Base-by-base conservation (phyloP, 1,140 invertebrate species). In the Brachystomella parvula region DNA sequence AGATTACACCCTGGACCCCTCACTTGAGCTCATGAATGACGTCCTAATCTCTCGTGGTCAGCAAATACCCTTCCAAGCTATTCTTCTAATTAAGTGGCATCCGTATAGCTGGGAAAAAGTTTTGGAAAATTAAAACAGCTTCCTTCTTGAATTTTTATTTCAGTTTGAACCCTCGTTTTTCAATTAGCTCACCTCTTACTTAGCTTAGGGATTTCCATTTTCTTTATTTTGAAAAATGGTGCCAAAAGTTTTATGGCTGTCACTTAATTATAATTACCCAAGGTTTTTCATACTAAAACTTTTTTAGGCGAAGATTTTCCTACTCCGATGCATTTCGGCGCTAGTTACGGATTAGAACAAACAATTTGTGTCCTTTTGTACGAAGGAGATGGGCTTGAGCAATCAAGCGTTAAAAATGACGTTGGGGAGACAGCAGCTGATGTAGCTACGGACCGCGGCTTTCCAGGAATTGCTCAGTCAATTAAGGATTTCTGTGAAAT, bases 241-340 rank as follows among this genome's bases (percentile, higher is more conserved):
- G n/a, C n/a, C n/a, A n/a, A n/a, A n/a, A 2, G 44, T 39, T 62
- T 44, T 21, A 62, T 12, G 9, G 19, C n/a, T 44, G 35, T 39
- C 9, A 28, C 6, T 44, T 62, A 62, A 59, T n/a, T 9, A 58
- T 58, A n/a, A n/a, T n/a, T n/a, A n/a, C n/a, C n/a, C n/a, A n/a
- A n/a, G n/a, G n/a, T n/a, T n/a, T 39, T 33, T 66, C 31, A 17
- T 26, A 3, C 15, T 39, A 35, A 49, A 44, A 29, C 24, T 63
- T 58, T 69, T 26, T 62, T 61, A 72, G 70, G 57, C n/a, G 89
- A 91, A 76, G 89, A 92, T 74, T 88, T 89, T 75, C 92, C 92
- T 1, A 94, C 90, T 0, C 76, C 94, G 28, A 79, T 95, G 6
- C 92, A 95, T 75, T 94, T 93, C 77, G 87, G 90, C 0, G 89